A percentile compares a stretch with the other conserved stretches of the same genome.
Evolutionary conservation across 2,888 invertebrate genomes (phyloP).

Genomic region (Geophilus truncorum): DNA sequence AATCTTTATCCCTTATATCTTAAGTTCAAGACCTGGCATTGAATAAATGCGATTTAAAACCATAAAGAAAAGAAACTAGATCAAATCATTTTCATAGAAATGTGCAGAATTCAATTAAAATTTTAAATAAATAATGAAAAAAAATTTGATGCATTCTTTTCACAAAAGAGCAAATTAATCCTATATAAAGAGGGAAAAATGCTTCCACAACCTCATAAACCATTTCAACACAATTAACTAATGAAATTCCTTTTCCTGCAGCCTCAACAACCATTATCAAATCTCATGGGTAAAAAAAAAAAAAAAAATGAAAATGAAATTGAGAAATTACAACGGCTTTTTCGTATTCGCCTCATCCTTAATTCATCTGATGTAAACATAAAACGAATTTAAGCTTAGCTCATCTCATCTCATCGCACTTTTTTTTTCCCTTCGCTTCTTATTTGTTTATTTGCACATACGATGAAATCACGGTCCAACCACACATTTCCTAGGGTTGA

Average conservation of each 20-base stretch:
- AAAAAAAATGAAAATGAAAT: neutral
- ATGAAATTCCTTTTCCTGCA: neutral
- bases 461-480: neutral
- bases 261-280: neutral
- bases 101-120: neutral
- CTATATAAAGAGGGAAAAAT: neutral
- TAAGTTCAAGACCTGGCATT: neutral
- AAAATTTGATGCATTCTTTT: neutral
- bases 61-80: neutral
- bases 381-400: neutral
- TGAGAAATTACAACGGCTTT: neutral
- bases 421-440: too few relatives aligned
- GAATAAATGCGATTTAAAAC: neutral
- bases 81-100: conserved; percentile 13
- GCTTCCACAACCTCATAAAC: neutral
- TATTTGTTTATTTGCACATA: neutral
- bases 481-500: too few relatives aligned
- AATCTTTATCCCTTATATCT: neutral
- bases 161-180: neutral
- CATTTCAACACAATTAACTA: conserved; percentile 13
- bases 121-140: neutral
- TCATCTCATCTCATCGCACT: neutral
- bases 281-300: neutral
- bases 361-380: neutral
- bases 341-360: neutral